Conservation (phyloP, 2,113 vertebrate species). For the Cephalopterus ornatus region DNA sequence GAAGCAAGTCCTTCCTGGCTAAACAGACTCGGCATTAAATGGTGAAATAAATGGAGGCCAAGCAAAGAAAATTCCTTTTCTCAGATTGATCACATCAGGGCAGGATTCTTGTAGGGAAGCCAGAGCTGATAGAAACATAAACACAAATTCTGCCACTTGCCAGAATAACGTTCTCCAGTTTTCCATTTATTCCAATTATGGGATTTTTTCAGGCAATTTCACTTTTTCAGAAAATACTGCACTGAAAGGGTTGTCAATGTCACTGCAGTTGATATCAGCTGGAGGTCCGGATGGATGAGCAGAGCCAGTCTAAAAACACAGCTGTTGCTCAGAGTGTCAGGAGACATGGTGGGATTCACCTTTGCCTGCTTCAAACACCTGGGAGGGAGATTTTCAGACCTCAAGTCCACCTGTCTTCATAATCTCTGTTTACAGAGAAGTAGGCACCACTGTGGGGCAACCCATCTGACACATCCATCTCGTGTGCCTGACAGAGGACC, state of each 20-base stretch:
- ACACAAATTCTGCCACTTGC: not conserved
- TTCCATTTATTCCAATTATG: not conserved
- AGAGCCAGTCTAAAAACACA: not conserved
- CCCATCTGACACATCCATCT: not conserved
- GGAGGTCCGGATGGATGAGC: not conserved
- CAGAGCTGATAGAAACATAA: constrained; percentile 32
- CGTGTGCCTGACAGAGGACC: not conserved
- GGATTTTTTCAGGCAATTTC: not conserved
- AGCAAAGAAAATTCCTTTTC: constrained; percentile 28
- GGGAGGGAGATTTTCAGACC: not conserved
- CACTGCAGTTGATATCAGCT: not conserved
- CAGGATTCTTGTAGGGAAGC: not conserved
- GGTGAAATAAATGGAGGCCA: constrained; percentile 47
- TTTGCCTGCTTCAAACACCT: not conserved
- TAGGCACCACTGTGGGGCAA: not conserved
- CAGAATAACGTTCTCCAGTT: not conserved
- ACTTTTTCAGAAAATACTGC: not conserved
- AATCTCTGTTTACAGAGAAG: not conserved
- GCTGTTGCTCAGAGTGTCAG: not conserved
- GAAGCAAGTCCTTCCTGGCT: constrained; percentile 54
- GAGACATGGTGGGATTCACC: not conserved
- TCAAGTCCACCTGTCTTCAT: not conserved
- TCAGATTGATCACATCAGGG: constrained; percentile 21
- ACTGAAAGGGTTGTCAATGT: not conserved
- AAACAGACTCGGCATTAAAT: constrained; percentile 42